Conservation (phyloP, 2,113 vertebrate species). For the Echinops telfairi region DNA sequence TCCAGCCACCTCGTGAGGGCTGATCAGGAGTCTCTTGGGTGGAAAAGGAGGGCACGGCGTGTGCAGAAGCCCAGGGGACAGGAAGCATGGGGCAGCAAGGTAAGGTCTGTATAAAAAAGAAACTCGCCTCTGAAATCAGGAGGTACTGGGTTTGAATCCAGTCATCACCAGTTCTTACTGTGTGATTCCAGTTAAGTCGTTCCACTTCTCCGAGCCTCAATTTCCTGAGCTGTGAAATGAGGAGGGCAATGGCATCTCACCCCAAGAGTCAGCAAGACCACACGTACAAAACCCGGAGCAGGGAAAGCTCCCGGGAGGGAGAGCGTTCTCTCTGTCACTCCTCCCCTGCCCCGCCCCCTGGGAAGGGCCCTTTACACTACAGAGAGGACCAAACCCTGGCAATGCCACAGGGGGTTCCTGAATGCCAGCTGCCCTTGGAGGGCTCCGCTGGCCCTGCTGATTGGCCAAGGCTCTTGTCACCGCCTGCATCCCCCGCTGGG, state of each 20-base stretch:
- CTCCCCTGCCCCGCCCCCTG: rapidly evolving
- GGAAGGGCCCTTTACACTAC: background rate
- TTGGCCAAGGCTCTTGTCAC: background rate
- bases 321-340: background rate
- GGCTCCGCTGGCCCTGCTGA: background rate
- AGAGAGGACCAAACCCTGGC: background rate
- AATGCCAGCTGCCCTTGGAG: background rate
- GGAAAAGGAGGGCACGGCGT: background rate
- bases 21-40: background rate
- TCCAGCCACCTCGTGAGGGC: background rate
- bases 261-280: background rate
- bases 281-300: background rate
- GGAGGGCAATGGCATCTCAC: rapidly evolving
- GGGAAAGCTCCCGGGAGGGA: background rate
- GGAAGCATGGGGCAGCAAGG: background rate
- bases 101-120: background rate
- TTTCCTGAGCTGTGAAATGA: background rate
- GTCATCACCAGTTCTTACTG: no score
- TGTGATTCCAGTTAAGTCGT: background rate
- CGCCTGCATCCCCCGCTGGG: background rate
- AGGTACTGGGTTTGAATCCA: background rate
- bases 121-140: background rate
- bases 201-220: background rate
- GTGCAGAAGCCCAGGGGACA: background rate
- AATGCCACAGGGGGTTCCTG: background rate